Percentiles rank a stretch among this genome's conserved stretches.
phyloP scores from a whole-genome alignment of 1,140 invertebrate species.

The Drosophila mayri region DNA sequence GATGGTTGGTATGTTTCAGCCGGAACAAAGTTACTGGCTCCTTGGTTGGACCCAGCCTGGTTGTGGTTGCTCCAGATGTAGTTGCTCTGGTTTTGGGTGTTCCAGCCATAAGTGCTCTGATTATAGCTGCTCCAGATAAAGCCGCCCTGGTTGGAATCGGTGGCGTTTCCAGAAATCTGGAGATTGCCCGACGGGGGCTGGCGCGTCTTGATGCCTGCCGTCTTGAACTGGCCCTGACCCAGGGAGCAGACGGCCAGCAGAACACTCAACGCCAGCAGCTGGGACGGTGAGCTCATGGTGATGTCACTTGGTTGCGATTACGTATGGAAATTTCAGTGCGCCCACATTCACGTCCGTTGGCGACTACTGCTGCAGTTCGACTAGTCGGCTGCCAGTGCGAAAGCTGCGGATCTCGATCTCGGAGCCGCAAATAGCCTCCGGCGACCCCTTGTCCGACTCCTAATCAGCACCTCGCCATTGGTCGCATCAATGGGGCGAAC shows the following conservation, averaged over 20 bases:
- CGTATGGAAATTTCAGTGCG: slow-evolving; percentile 3
- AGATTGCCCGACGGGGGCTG: slow-evolving; percentile 70
- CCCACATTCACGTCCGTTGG: slow-evolving; percentile 55
- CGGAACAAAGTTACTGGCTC: slow-evolving; percentile 53
- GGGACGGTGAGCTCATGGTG: slow-evolving; percentile 59
- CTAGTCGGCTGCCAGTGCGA: slow-evolving; percentile 45
- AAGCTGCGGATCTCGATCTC: slow-evolving; percentile 20
- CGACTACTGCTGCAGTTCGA: slow-evolving; percentile 68
- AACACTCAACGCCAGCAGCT: slow-evolving; percentile 22
- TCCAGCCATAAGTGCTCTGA: slow-evolving; percentile 34
- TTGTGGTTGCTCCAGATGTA: slow-evolving; percentile 26
- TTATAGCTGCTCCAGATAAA: slow-evolving; percentile 23
- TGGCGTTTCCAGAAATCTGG: slow-evolving; percentile 45
- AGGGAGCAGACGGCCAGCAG: slow-evolving; percentile 30
- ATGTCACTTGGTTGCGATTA: slow-evolving; percentile 39
- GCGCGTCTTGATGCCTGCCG: slow-evolving; percentile 75
- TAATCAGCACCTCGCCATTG: slow-evolving; percentile 61
- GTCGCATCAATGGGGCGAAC: slow-evolving; percentile 55
- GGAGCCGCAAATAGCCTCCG: slow-evolving; percentile 42
- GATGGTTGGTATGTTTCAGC: slow-evolving; percentile 65
- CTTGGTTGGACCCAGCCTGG: slow-evolving; percentile 28
- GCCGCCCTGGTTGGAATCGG: slow-evolving; percentile 28
- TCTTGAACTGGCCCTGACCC: slow-evolving; percentile 70
- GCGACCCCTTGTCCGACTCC: slow-evolving; percentile 30
- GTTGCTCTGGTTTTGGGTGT: slow-evolving; percentile 25